Evolutionary conservation across 1,140 invertebrate genomes (phyloP), one percentile per base, ranked within the genome.

Genomic region (Apis cerana): DNA sequence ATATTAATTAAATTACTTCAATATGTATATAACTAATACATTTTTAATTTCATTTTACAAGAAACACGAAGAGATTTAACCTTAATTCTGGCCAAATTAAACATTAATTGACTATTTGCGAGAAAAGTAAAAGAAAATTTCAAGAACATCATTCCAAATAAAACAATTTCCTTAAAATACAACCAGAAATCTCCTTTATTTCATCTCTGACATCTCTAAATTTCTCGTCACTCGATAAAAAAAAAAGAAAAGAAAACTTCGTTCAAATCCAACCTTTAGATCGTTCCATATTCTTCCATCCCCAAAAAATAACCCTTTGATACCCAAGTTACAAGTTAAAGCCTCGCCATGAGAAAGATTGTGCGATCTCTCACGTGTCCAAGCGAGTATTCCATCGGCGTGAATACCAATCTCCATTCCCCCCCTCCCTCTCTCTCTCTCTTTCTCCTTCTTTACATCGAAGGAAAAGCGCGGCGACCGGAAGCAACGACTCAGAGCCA

Each of bases 381-480:
- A 54, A 23, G 27, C 71, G 19, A 33, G 2, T 80, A 79, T 43
- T n/a, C n/a, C 67, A 61, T 54, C 56, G 21, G 54, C 27, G 7
- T 27, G 21, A 54, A 21, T 52, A 43, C 27, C 67, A 61, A 78
- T 68, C 54, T 33, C 17, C 33, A 33, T 33, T 33, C 1, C 1
- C 13, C 0, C 2, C 3, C 23, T 82, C 56, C 19, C 50, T 52
- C 27, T 52, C 74, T 10, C 19, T 9, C 48, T 13, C 27, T 59
- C 13, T 62, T n/a, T 13, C n/a, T 8, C 21, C n/a, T 62, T 75
- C 82, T 75, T 80, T 70, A 62, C 52, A 10, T 62, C 19, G 10
- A 48, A 67, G 52, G 75, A 50, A 65, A 83, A 80, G 64, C 65
- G 67, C 75, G 70, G 54, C 84, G 84, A 85, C 75, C 82, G 84